Conservation (phyloP, 92 coral and sea anemone species). For the Isaurus tuberculatus region DNA sequence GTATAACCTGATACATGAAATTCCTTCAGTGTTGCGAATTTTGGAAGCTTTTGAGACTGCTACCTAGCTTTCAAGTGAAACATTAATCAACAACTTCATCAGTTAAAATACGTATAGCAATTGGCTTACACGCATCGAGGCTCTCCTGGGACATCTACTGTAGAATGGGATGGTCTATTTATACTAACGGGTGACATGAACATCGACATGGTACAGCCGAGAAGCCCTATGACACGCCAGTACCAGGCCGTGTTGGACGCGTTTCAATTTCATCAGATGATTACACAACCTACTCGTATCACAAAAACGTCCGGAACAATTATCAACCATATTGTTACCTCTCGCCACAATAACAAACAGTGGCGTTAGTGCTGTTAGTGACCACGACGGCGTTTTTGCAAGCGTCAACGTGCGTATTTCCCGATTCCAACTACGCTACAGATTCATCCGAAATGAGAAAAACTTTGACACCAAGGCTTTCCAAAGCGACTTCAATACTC, state of each 20-base stretch:
- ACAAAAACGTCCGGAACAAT: slow-evolving; percentile 36
- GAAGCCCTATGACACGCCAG: slow-evolving; percentile 42
- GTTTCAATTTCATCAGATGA: slow-evolving; percentile 43
- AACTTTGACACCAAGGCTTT: slow-evolving; percentile 48
- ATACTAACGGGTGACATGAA: slow-evolving; percentile 54
- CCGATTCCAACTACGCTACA: slow-evolving; percentile 63
- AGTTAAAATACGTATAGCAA: slow-evolving; percentile 51
- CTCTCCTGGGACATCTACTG: slow-evolving; percentile 51
- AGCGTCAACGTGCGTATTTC: slow-evolving; percentile 60
- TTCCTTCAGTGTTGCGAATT: slow-evolving; percentile 12
- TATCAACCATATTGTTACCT: slow-evolving; percentile 38
- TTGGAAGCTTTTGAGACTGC: slow-evolving; percentile 25
- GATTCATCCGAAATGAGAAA: slow-evolving; percentile 52
- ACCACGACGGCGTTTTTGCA: slow-evolving; percentile 52
- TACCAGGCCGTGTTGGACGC: slow-evolving; percentile 39
- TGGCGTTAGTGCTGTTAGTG: slow-evolving; percentile 1
- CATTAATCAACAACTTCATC: slow-evolving; percentile 19
- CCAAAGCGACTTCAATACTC: slow-evolving; percentile 55
- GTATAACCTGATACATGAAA: not conserved
- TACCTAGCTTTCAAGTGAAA: slow-evolving; percentile 7
- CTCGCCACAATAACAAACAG: slow-evolving; percentile 24
- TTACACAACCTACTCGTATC: slow-evolving; percentile 54
- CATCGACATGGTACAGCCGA: slow-evolving; percentile 51
- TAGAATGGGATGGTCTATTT: slow-evolving; percentile 53
- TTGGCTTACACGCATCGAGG: slow-evolving; percentile 52